Conservation (phyloP, 2,797 vertebrate species). For the Gobionotothen gibberifrons region DNA sequence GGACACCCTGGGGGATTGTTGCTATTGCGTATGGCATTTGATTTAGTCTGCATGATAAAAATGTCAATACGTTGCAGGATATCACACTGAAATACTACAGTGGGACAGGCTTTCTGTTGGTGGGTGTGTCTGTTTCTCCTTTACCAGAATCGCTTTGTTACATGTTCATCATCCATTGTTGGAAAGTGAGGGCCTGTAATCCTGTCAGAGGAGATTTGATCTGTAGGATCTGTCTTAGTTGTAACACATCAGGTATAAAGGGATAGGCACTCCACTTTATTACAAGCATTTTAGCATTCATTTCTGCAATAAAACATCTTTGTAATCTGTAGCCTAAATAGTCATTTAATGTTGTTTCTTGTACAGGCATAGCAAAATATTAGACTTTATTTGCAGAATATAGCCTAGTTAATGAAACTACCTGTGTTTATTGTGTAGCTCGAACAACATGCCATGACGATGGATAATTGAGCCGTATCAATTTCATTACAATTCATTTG, state of each 20-base stretch:
- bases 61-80: conserved; percentile 64
- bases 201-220: conserved; percentile 62
- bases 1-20: conserved; percentile 29
- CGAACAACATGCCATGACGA: neutral
- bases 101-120: conserved; percentile 11
- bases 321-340: neutral
- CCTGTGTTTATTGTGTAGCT: conserved; percentile 3
- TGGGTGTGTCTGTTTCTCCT: neutral
- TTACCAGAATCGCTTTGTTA: conserved; percentile 25
- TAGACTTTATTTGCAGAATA: neutral
- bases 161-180: conserved; percentile 47
- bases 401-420: neutral
- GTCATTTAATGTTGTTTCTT: conserved; percentile 3
- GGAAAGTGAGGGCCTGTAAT: conserved; percentile 57
- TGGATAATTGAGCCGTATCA: conserved; percentile 6
- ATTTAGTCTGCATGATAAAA: conserved; percentile 64
- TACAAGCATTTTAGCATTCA: neutral
- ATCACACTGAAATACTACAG: conserved; percentile 35
- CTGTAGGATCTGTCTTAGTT: conserved; percentile 14
- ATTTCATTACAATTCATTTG: conserved; percentile 9
- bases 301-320: neutral
- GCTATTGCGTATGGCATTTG: conserved; percentile 60
- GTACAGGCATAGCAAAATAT: neutral
- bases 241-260: neutral
- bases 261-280: conserved; percentile 1